Evolutionary conservation across 1,140 invertebrate species (phyloP), one percentile per base, ranked within the genome.

Genomic region (Drosophila neocordata): DNA sequence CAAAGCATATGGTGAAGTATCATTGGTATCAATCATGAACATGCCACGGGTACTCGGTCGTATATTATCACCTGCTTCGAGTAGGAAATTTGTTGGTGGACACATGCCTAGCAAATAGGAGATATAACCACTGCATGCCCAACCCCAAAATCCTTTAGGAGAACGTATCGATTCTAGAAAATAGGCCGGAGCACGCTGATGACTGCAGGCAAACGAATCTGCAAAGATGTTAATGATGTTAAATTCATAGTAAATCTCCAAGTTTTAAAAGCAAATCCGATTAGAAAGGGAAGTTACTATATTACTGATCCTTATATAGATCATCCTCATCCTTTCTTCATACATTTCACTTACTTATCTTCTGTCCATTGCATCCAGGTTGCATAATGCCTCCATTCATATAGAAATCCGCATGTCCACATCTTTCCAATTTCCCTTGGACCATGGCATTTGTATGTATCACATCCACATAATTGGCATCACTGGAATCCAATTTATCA

Each of bases 371-470:
- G 56, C 90, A 92, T n/a, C 95, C 95, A 0, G 95, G 95, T 73
- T 96, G 95, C n/a, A 91, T 77, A 18, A 93, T 91, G 0, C 95
- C 95, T 0, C 95, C 95, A 81, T 96, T 96, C 84, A 95, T 93
- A 73, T 95, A 96, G 73, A 96, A 96, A 73, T 96, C 95, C 0
- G 95, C 93, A 74, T 95, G 94, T 0, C 95, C 95, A 63, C 93
- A 93, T n/a, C 92, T 78, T 58, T 94, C 94, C 12, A 94, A 41
- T 68, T 94, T 93, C 0, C 95, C 95, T 79, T 95, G 94, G 0
- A 94, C 90, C 51, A 95, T 94, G 7, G 93, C 95, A 87, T 96
- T 96, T 0, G 96, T 96, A 64, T 97, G 96, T 48, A 96, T 94
- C 0, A 96, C 94, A 83, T 96, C 95, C 4, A 96, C 95, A 78